These are phyloP conservation scores for Zygogramma bicolorata DNA, from an alignment of 2,888 invertebrate genomes.

Conservation along the genomic window DNA sequence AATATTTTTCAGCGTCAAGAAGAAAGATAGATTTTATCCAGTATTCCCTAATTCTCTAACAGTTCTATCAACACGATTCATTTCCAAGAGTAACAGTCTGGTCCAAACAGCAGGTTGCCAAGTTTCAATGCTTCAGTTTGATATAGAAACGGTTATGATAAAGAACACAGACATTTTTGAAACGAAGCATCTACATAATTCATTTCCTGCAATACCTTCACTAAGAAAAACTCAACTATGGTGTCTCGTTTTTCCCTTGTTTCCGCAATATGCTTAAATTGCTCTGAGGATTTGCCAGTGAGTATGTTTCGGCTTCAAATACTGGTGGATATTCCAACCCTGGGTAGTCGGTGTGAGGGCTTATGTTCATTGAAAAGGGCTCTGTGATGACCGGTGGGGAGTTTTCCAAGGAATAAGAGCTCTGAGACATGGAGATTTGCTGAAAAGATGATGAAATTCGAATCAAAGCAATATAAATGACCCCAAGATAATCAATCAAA, in stretches of 20 bases:
- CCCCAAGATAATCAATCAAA: no score
- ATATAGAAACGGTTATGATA: no score
- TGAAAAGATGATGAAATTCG: no score
- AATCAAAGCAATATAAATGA: no score
- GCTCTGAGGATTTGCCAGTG: slow-evolving; percentile 72
- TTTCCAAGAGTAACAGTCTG: no score
- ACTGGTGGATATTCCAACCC: slow-evolving; percentile 88
- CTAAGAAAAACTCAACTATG: slow-evolving; percentile 6
- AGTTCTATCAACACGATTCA: no score
- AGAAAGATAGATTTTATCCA: no score
- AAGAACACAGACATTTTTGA: background rate
- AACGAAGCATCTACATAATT: background rate
- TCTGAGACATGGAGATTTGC: slow-evolving; percentile 51
- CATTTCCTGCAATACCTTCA: background rate
- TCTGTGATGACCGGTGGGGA: slow-evolving; percentile 42
- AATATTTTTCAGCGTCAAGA: no score
- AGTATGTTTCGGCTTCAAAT: slow-evolving; percentile 87
- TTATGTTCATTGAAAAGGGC: slow-evolving; percentile 45
- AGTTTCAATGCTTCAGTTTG: background rate
- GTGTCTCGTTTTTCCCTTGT: slow-evolving; percentile 52
- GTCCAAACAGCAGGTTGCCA: background rate
- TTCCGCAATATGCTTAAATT: slow-evolving; percentile 62
- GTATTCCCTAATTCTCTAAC: no score
- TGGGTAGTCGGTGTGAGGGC: slow-evolving; percentile 75
- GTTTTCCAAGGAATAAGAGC: slow-evolving; percentile 56